Base-by-base conservation (phyloP, 2,888 invertebrate species). In the Capitulum mitella region DNA sequence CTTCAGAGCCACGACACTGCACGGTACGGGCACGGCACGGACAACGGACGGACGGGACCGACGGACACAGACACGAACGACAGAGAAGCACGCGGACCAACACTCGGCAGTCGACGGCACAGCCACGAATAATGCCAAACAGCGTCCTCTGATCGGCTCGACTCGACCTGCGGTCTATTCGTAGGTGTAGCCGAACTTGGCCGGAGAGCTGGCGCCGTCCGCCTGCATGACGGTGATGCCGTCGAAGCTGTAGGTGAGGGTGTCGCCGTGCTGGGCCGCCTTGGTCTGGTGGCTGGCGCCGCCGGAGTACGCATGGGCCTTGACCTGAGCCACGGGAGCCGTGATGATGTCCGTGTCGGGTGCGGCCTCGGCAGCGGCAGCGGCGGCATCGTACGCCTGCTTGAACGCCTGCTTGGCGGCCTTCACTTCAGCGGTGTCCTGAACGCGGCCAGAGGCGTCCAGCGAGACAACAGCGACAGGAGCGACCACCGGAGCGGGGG, bases 291-390 rank as follows among this genome's bases (percentile, higher is more conserved):
- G 58, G 58, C 29, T 58, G 58, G 8, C 10, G 1, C 29, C 29
- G 58, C 58, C 14, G 0, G 58, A n/a, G 29, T 8, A 0, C 29
- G 58, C 0, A 8, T 58, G 29, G 29, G 1, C 29, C 29, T 29
- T 58, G 22, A n/a, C 58, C 6, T 5, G n/a, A 2, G 58, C n/a
- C 6, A 58, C 22, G 29, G 29, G 58, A 8, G 58, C 22, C 58
- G 64, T 70, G 37, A 70, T 70, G 34, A 70, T 70, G 37, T 79
- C 77, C 22, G 29, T 48, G 34, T 80, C 79, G 32, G 77, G 78
- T 37, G 77, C 77, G 29, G 76, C 61, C 26, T 61, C 80, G 22
- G 80, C 75, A 12, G 29, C 46, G n/a, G 43, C 46, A n/a, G 75
- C 75, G 16, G 75, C 75, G 6, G 43, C 75, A n/a, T 58, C 29